These are phyloP conservation scores for Lepus oiostolus DNA, from an alignment of 2,797 vertebrate species.

Conservation along the genomic window DNA sequence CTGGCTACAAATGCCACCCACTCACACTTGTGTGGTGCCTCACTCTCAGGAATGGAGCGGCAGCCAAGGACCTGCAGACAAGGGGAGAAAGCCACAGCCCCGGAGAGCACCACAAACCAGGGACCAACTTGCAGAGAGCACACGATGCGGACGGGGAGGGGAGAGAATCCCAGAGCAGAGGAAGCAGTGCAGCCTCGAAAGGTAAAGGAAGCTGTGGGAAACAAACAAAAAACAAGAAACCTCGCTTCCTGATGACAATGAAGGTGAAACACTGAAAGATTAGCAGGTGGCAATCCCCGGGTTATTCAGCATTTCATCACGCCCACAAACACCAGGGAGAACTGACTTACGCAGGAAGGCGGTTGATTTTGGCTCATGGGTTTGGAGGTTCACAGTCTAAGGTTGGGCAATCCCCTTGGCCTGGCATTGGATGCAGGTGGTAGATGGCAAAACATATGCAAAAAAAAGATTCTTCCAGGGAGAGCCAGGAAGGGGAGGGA, in stretches of 20 bases:
- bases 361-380: background rate
- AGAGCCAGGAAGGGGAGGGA: too few species aligned
- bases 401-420: too few species aligned
- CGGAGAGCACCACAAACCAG: background rate
- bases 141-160: background rate
- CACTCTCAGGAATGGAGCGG: background rate
- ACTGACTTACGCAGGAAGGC: too few species aligned
- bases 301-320: too few species aligned
- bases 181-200: background rate
- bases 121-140: background rate
- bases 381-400: too few species aligned
- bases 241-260: background rate
- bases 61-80: background rate
- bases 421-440: too few species aligned
- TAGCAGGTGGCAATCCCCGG: background rate
- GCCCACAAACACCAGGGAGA: too few species aligned
- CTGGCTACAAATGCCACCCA: background rate
- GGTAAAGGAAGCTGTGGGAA: background rate
- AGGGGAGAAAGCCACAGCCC: background rate
- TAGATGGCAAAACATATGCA: too few species aligned
- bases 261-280: background rate
- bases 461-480: too few species aligned
- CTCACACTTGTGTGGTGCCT: accelerated
- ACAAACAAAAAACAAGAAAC: background rate
- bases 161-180: background rate